phyloP scores from a whole-genome alignment of 2,797 vertebrate genomes.

The Loriculus beryllinus region DNA sequence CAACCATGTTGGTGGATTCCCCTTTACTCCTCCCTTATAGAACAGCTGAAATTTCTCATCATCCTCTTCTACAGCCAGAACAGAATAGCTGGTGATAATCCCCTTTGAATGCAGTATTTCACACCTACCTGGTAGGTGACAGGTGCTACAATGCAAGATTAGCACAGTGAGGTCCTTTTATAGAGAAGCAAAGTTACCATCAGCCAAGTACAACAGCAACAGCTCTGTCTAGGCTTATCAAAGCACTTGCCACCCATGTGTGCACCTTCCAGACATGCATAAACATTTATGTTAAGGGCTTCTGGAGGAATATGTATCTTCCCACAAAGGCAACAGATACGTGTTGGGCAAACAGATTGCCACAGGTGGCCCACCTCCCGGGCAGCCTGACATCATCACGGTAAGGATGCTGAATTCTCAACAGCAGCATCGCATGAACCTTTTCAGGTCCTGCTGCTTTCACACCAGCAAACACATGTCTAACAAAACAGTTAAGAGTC shows the following conservation, averaged over 20 bases:
- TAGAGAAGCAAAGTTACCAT: background rate
- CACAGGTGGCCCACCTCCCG: background rate
- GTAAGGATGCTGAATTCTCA: background rate
- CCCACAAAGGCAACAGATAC: accelerated
- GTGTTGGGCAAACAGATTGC: background rate
- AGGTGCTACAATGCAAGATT: constrained; percentile 24
- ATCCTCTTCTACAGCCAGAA: background rate
- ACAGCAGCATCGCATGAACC: background rate
- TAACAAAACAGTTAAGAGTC: background rate
- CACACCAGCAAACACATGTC: background rate
- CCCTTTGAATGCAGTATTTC: constrained; percentile 27
- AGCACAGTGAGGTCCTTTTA: background rate
- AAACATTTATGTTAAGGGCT: background rate
- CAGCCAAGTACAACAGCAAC: background rate
- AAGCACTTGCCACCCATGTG: background rate
- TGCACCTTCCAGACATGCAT: background rate
- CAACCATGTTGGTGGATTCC: background rate
- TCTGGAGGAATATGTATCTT: background rate
- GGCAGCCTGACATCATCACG: background rate
- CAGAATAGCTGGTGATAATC: constrained; percentile 19
- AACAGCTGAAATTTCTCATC: background rate
- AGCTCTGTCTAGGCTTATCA: background rate
- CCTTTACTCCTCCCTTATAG: background rate
- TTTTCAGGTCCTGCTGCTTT: background rate
- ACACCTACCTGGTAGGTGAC: constrained; percentile 33